phyloP scores from a whole-genome alignment of 2,113 vertebrate genomes.

The Vanacampus margaritifer region DNA sequence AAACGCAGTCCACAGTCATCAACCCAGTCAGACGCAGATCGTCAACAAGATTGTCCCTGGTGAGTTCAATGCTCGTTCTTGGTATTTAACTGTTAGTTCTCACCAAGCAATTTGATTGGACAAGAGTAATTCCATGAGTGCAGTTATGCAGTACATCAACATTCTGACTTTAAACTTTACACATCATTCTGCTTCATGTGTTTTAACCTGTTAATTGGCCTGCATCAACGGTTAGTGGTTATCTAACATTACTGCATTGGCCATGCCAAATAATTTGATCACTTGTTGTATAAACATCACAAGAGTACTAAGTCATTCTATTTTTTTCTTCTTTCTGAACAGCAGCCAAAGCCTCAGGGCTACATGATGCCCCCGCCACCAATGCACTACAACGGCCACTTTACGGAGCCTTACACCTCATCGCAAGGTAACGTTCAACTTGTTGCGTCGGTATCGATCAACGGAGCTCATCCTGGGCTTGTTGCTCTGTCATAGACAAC shows the following conservation, averaged over 20 bases:
- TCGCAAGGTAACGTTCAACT: constrained; percentile 83
- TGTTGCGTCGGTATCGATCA: background rate
- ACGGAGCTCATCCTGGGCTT: background rate
- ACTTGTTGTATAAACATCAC: background rate
- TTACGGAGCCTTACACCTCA: constrained; percentile 86
- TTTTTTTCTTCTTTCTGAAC: constrained; percentile 21
- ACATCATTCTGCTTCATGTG: background rate
- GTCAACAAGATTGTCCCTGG: constrained; percentile 90
- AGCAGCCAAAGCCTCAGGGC: constrained; percentile 86
- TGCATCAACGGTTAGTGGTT: too few relatives aligned
- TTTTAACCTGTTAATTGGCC: too few relatives aligned
- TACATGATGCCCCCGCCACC: constrained; percentile 90
- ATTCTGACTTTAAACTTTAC: background rate
- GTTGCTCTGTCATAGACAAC: constrained; percentile 79
- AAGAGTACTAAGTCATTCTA: constrained; percentile 19
- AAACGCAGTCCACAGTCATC: constrained; percentile 80
- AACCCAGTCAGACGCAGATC: constrained; percentile 88
- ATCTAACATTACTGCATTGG: too few relatives aligned
- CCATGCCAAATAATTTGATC: too few relatives aligned
- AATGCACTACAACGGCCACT: constrained; percentile 94
- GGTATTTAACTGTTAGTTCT: background rate
- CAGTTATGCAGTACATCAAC: background rate
- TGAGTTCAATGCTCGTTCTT: constrained; percentile 58
- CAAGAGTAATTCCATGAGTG: background rate
- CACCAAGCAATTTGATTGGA: background rate